A percentile compares a stretch with the other conserved stretches of the same genome.
Evolutionary conservation across 2,888 invertebrate genomes (phyloP).

Genomic region (Podabrus alpinus): DNA sequence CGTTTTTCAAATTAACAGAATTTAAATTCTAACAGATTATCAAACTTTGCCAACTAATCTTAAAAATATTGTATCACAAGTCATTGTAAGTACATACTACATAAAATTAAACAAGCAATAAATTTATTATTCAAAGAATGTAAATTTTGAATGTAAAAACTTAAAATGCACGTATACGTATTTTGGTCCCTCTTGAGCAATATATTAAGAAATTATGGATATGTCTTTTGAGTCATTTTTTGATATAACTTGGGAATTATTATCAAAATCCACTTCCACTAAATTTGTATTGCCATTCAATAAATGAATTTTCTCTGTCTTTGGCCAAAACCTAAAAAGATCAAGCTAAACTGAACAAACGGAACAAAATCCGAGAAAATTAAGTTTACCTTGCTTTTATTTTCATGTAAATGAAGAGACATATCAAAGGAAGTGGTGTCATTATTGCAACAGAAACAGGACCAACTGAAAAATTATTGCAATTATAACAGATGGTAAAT

Average conservation of each 20-base stretch:
- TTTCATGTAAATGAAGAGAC: conserved; percentile 34
- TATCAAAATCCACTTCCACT: neutral
- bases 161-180: neutral
- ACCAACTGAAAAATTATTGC: conserved; percentile 65
- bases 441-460: conserved; percentile 91
- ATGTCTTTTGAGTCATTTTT: neutral
- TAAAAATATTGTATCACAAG: neutral
- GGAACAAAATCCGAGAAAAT: neutral
- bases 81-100: neutral
- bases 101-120: neutral
- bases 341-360: neutral
- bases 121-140: neutral
- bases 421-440: conserved; percentile 83
- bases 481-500: neutral
- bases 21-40: neutral
- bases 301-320: neutral
- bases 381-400: conserved; percentile 9
- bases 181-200: neutral
- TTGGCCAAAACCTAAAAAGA: neutral
- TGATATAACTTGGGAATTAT: neutral
- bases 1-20: neutral
- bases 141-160: neutral
- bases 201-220: neutral
- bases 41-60: neutral
- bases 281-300: neutral